Base-by-base conservation (phyloP, 1,140 invertebrate genomes). In the Anastrepha obliqua region DNA sequence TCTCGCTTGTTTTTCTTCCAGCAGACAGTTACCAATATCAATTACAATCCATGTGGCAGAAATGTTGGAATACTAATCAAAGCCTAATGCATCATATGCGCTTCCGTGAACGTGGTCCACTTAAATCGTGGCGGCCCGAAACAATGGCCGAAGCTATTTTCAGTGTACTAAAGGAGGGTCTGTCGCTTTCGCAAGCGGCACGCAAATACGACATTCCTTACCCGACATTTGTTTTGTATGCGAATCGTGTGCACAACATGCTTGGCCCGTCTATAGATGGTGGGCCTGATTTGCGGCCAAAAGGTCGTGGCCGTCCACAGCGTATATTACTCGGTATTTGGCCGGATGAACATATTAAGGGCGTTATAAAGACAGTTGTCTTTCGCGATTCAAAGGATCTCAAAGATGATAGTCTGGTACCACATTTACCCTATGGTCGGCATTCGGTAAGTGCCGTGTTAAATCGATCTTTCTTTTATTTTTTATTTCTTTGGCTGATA, bases 91-190 rank as follows among this genome's bases (percentile, higher is more conserved):
- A 98, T 94, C 97, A 98, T 91, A 94, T 98, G 91, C 95, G 97
- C 87, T 98, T 98, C 94, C 95, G 97, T 8, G 97, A 98, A 93
- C 95, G 97, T 58, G 97, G 97, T 2, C 97, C 97, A 0, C 94
- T 98, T 55, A 98, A 98, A 93, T 98, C 97, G n/a, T 98, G 97
- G 97, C 94, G 97, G 65, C 97, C 97, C 17, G 97, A 98, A 93
- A 98, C 97, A 64, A 98, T 98, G 97, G 97, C 97, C 87, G 97
- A 98, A 92, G 97, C 97, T 87, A 98, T 98, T 89, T 97, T 98
- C 93, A 97, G 97, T 90, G 97, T 98, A 42, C 94, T 98, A 85
- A 98, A 97, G 91, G 97, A 98, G 93, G 97, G 97, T 20, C 94
- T 98, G 44, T 97, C 97, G 8, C 94, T 98, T 87, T 98, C 97